phyloP scores from a whole-genome alignment of 2,888 invertebrate species.

The Parthenolecanium corni region DNA sequence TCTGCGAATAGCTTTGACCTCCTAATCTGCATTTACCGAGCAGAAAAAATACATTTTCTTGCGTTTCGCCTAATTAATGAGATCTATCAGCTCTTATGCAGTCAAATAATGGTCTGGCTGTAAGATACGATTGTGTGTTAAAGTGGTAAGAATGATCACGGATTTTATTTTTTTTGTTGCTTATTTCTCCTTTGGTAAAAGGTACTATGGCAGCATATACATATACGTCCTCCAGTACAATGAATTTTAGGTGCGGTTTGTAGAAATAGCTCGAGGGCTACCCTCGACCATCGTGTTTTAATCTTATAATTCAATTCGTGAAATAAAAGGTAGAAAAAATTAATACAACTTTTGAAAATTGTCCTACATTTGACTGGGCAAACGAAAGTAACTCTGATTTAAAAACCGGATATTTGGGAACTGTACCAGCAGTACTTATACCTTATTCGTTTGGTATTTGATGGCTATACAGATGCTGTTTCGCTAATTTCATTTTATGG shows the following conservation, averaged over 20 bases:
- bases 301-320: constrained; percentile 17
- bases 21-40: too few species aligned
- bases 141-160: too few species aligned
- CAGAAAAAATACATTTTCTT: too few species aligned
- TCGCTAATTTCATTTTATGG: constrained; percentile 3
- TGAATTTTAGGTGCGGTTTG: constrained; percentile 3
- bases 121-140: too few species aligned
- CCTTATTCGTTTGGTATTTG: neutral
- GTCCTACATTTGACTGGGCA: constrained; percentile 17
- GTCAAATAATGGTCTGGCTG: too few species aligned
- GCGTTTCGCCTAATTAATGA: too few species aligned
- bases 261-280: neutral
- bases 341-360: constrained; percentile 21
- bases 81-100: too few species aligned
- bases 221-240: neutral
- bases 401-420: constrained; percentile 14
- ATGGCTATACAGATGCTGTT: neutral
- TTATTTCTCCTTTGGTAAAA: too few species aligned
- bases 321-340: neutral
- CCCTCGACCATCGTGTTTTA: neutral
- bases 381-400: constrained; percentile 21
- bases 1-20: too few species aligned
- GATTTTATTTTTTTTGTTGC: too few species aligned
- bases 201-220: too few species aligned
- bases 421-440: too few species aligned